Percentiles rank a stretch among this genome's conserved stretches.
Evolutionary conservation across 2,888 invertebrate genomes (phyloP).

Genomic region (Erynnis tages): DNA sequence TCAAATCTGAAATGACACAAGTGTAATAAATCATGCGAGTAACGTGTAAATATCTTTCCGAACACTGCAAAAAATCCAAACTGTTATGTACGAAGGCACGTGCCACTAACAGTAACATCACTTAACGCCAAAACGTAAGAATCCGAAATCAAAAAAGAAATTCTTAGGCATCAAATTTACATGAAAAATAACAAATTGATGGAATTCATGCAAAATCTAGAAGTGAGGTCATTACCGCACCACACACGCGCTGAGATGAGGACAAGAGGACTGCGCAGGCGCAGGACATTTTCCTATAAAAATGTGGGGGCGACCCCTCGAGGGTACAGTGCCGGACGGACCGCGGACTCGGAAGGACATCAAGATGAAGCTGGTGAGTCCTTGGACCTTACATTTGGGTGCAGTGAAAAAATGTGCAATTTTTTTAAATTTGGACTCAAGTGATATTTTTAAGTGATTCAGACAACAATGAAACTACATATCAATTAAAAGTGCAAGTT

Average conservation of each 20-base stretch:
- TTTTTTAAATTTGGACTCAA: neutral
- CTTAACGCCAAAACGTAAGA: too few species aligned
- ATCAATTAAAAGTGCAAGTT: neutral
- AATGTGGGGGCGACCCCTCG: slow-evolving; percentile 59
- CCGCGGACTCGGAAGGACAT: slow-evolving; percentile 68
- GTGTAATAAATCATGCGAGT: too few species aligned
- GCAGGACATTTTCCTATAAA: slow-evolving; percentile 72
- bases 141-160: too few species aligned
- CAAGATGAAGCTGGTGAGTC: slow-evolving; percentile 78
- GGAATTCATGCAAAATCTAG: slow-evolving; percentile 16
- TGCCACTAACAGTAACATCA: too few species aligned
- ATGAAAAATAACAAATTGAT: slow-evolving; percentile 28
- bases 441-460: slow-evolving; percentile 8
- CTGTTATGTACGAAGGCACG: too few species aligned
- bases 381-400: slow-evolving; percentile 50
- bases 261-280: slow-evolving; percentile 47
- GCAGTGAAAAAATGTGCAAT: slow-evolving; percentile 25
- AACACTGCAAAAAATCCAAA: too few species aligned
- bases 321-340: slow-evolving; percentile 64
- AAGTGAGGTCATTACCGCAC: slow-evolving; percentile 64
- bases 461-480: neutral
- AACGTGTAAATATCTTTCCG: too few species aligned
- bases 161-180: too few species aligned
- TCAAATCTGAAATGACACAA: too few species aligned
- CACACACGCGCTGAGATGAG: slow-evolving; percentile 45